phyloP scores from a whole-genome alignment of 2,888 invertebrate genomes.

The Dyspetes luteomarginatus region DNA sequence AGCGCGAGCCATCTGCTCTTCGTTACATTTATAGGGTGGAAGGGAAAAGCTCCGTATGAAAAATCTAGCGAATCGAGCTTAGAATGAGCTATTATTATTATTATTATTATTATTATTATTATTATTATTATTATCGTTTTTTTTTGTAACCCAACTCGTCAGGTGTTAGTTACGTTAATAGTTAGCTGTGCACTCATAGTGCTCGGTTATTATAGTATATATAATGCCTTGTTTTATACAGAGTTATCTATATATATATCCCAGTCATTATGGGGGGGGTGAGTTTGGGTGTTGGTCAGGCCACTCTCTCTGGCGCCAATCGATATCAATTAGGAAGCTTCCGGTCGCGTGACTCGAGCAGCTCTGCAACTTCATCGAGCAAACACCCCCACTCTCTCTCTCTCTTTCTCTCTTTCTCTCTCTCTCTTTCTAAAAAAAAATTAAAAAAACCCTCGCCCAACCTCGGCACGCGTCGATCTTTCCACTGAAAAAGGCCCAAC shows the following conservation, averaged over 20 bases:
- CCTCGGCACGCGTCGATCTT: conserved; percentile 78
- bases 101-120: no score
- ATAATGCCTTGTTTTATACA: conserved; percentile 28
- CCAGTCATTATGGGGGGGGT: background rate
- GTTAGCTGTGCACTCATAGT: conserved; percentile 1
- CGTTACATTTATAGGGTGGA: no score
- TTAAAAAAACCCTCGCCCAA: conserved; percentile 66
- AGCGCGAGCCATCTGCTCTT: no score
- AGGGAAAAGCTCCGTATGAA: no score
- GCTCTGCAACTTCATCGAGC: conserved; percentile 31
- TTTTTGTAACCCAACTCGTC: conserved; percentile 12
- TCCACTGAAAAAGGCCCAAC: conserved; percentile 74
- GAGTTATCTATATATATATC: background rate
- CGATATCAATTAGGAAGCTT: conserved; percentile 83
- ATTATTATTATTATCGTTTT: no score
- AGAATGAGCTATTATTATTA: no score
- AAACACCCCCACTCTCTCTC: conserved; percentile 50
- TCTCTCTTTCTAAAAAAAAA: conserved; percentile 22
- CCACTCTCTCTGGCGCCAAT: conserved; percentile 70
- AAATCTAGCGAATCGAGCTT: no score
- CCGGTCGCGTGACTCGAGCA: conserved; percentile 80
- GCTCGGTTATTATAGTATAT: background rate
- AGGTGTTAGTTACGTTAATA: background rate
- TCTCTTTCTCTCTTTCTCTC: conserved; percentile 15
- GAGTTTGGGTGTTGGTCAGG: conserved; percentile 61